phyloP scores from a whole-genome alignment of 2,113 vertebrate species.

The Rhynchopsitta pachyrhyncha region DNA sequence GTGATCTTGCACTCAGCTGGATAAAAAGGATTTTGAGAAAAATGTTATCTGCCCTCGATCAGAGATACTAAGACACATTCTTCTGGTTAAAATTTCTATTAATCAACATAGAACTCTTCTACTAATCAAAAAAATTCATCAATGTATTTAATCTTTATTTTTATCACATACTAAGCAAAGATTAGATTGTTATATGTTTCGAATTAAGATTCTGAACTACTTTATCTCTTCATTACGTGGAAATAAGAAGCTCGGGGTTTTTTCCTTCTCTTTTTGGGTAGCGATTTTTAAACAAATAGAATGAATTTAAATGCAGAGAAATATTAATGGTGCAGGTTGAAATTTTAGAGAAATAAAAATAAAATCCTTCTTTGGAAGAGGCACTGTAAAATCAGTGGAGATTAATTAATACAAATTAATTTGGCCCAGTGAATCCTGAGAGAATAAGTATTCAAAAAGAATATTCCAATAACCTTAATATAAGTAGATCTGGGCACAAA shows the following conservation, averaged over 20 bases:
- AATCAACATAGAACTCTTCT: background rate
- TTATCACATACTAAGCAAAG: background rate
- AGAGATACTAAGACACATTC: background rate
- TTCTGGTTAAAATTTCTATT: background rate
- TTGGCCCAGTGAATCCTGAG: background rate
- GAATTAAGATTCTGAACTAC: background rate
- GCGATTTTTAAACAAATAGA: background rate
- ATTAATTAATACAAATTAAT: background rate
- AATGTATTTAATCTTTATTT: background rate
- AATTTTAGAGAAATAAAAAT: background rate
- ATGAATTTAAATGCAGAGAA: background rate
- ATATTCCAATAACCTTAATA: background rate
- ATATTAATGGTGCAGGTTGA: background rate
- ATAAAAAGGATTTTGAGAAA: background rate
- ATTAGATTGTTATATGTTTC: background rate
- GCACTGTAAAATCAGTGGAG: background rate
- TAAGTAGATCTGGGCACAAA: background rate
- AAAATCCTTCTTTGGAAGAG: background rate
- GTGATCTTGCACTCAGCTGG: background rate
- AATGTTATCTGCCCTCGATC: background rate
- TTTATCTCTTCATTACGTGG: background rate
- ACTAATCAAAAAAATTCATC: background rate
- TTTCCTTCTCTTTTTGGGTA: background rate
- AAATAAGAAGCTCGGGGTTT: background rate
- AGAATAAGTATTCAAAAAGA: background rate